These are phyloP conservation scores for Aphelenchoides besseyi DNA, from an alignment of 1,140 invertebrate species.

Conservation along the genomic window DNA sequence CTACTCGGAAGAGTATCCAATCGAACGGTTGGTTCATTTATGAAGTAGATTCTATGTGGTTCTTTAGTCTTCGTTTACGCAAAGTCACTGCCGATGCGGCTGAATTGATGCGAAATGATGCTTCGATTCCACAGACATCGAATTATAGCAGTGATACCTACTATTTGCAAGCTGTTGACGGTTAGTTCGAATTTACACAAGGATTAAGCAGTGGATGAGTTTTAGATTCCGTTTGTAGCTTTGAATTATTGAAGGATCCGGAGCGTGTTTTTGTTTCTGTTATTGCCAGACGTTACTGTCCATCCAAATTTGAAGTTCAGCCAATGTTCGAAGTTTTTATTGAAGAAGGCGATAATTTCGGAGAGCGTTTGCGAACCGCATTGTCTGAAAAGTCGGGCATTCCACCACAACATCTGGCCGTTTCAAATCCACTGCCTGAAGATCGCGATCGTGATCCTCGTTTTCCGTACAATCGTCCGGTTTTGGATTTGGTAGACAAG, in stretches of 20 bases:
- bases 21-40: slow-evolving; percentile 9
- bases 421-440: slow-evolving; percentile 12
- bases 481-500: slow-evolving; percentile 20
- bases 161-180: slow-evolving; percentile 19
- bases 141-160: slow-evolving; percentile 10
- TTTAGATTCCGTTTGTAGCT: slow-evolving; percentile 3
- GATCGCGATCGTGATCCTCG: neutral
- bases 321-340: slow-evolving; percentile 25
- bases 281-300: slow-evolving; percentile 26
- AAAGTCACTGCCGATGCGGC: slow-evolving; percentile 4
- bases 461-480: slow-evolving; percentile 19
- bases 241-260: slow-evolving; percentile 6
- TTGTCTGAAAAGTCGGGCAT: slow-evolving; percentile 6
- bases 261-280: neutral
- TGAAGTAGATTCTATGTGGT: neutral
- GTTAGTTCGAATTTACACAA: slow-evolving; percentile 1
- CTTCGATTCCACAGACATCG: slow-evolving; percentile 5
- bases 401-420: slow-evolving; percentile 14
- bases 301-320: slow-evolving; percentile 19
- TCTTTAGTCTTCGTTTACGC: slow-evolving; percentile 22
- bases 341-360: neutral
- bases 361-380: slow-evolving; percentile 1
- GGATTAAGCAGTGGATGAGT: neutral
- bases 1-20: slow-evolving; percentile 8
- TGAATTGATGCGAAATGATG: neutral